These are phyloP conservation scores for Brenthis ino DNA, from an alignment of 2,888 invertebrate genomes.

Conservation along the genomic window DNA sequence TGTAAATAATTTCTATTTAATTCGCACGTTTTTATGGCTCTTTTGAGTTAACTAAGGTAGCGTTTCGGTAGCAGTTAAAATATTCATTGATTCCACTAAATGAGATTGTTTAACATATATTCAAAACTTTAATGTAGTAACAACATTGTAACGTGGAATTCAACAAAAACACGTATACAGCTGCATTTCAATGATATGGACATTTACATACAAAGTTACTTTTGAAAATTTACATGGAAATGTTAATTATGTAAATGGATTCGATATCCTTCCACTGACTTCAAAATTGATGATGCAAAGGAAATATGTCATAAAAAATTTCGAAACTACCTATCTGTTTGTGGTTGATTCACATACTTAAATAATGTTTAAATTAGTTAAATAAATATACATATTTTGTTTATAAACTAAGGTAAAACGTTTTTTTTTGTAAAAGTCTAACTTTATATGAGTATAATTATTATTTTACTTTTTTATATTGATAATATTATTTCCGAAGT, in stretches of 20 bases:
- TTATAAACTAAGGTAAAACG: no score
- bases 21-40: no score
- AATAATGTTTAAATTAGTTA: constrained; percentile 2
- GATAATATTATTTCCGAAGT: no score
- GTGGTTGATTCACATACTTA: constrained; percentile 6
- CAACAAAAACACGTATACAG: constrained; percentile 52
- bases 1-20: not conserved
- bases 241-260: constrained; percentile 72
- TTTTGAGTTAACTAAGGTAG: no score
- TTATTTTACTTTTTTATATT: not conserved
- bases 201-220: constrained; percentile 75
- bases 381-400: not conserved
- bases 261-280: constrained; percentile 66
- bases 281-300: constrained; percentile 51
- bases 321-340: not conserved
- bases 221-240: constrained; percentile 58
- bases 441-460: not conserved
- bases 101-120: not conserved
- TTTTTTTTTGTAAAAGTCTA: no score
- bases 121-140: constrained; percentile 2
- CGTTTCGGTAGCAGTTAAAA: no score
- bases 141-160: constrained; percentile 23
- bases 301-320: constrained; percentile 54
- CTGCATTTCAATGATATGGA: constrained; percentile 59
- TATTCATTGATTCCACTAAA: not conserved